A percentile compares a stretch with the other conserved stretches of the same genome.
These are phyloP conservation scores for Neogale vison DNA, from an alignment of 2,113 vertebrate genomes.

Conservation along the genomic window DNA sequence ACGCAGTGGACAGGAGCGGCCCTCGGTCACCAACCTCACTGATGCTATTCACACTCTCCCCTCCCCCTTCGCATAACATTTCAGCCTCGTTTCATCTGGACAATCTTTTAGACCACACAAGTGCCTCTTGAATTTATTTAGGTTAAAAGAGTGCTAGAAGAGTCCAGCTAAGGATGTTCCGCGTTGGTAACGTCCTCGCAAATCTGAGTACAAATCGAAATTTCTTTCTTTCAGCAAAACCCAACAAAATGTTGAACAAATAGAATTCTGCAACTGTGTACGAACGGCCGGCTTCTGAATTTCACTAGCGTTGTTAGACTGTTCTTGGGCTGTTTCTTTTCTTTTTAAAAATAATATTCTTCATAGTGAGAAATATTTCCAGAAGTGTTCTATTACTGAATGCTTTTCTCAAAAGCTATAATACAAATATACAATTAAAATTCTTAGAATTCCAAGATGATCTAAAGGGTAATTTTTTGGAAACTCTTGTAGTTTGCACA, in stretches of 20 bases:
- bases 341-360: background rate
- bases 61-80: slow-evolving; percentile 29
- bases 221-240: slow-evolving; percentile 16
- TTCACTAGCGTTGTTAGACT: background rate
- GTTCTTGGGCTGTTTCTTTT: background rate
- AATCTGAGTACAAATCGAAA: slow-evolving; percentile 1
- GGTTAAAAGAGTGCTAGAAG: slow-evolving; percentile 52
- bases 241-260: slow-evolving; percentile 18
- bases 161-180: background rate
- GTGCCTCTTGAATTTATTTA: slow-evolving; percentile 58
- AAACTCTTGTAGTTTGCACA: background rate
- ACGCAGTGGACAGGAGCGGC: slow-evolving; percentile 69
- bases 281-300: background rate
- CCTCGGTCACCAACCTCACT: slow-evolving; percentile 2
- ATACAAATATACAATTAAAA: background rate
- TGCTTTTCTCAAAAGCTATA: background rate
- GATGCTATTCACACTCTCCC: background rate
- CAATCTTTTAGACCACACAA: slow-evolving; percentile 81
- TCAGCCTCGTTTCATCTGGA: slow-evolving; percentile 59
- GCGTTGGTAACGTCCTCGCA: background rate
- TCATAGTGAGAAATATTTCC: background rate
- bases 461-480: background rate
- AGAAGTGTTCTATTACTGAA: background rate
- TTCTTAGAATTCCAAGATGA: background rate
- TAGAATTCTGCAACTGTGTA: background rate